These are phyloP conservation scores for Lophura nycthemera DNA, from an alignment of 2,113 vertebrate species.

Conservation along the genomic window DNA sequence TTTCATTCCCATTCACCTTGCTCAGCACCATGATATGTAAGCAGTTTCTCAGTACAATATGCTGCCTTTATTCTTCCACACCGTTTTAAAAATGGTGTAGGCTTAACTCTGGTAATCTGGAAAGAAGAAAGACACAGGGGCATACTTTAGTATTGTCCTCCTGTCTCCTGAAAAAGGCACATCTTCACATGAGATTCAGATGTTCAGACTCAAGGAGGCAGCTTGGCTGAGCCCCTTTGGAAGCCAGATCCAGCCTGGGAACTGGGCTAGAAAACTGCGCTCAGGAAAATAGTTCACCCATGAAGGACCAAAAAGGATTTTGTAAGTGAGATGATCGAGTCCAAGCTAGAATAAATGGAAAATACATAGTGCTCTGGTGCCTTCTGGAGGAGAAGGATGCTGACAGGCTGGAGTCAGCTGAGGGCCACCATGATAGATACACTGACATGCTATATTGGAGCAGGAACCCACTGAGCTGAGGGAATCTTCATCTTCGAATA, in stretches of 20 bases:
- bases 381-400: not conserved
- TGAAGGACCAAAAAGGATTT: slow-evolving; percentile 22
- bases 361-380: not conserved
- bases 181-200: not conserved
- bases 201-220: slow-evolving; percentile 6
- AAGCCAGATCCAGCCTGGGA: slow-evolving; percentile 11
- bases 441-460: no score
- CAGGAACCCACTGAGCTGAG: not conserved
- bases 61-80: not conserved
- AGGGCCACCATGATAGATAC: not conserved
- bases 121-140: not conserved
- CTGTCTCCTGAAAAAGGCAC: not conserved
- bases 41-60: not conserved
- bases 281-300: slow-evolving; percentile 12
- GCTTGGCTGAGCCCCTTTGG: slow-evolving; percentile 4
- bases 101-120: not conserved
- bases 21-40: no score
- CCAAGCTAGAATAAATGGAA: not conserved
- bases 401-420: not conserved
- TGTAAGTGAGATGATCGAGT: slow-evolving; percentile 8
- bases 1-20: not conserved
- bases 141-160: not conserved
- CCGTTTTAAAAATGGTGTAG: not conserved
- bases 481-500: not conserved
- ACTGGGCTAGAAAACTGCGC: slow-evolving; percentile 20